phyloP scores from a whole-genome alignment of 35 echinoderm and acorn worm species.

The Hemicentrotus pulcherrimus region DNA sequence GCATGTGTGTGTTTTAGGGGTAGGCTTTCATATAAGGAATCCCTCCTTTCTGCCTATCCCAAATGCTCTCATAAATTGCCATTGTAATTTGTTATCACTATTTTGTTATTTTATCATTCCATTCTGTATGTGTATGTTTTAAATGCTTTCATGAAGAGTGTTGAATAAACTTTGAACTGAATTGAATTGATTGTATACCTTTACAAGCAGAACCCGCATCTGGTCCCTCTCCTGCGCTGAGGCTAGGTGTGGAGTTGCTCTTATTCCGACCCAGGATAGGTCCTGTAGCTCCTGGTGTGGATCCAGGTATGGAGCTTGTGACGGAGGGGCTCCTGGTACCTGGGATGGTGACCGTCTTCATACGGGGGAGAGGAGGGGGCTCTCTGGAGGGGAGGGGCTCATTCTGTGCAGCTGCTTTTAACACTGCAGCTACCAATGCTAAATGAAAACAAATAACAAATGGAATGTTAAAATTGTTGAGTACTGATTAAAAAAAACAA shows the following conservation, averaged over 20 bases:
- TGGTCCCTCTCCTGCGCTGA: slow-evolving; percentile 66
- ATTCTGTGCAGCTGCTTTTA: slow-evolving; percentile 64
- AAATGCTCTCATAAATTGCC: too few relatives aligned
- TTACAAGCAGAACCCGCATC: slow-evolving; percentile 58
- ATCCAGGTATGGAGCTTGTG: slow-evolving; percentile 39
- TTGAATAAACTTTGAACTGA: too few relatives aligned
- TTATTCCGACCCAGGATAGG: slow-evolving; percentile 68
- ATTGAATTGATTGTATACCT: slow-evolving; percentile 40
- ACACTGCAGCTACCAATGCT: slow-evolving; percentile 65
- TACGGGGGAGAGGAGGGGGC: slow-evolving; percentile 48
- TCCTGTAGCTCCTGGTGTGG: slow-evolving; percentile 47
- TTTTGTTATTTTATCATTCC: too few relatives aligned
- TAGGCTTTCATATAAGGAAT: too few relatives aligned
- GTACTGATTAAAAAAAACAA: neutral
- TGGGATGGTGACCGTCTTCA: slow-evolving; percentile 55
- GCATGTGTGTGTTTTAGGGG: too few relatives aligned
- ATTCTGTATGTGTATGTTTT: too few relatives aligned
- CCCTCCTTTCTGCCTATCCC: too few relatives aligned
- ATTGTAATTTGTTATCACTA: too few relatives aligned
- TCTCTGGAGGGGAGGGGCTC: slow-evolving; percentile 59
- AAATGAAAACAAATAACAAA: neutral
- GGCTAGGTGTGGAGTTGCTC: slow-evolving; percentile 94
- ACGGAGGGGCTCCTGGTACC: slow-evolving; percentile 60
- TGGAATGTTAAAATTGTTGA: neutral
- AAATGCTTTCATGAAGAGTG: too few relatives aligned